Conservation (phyloP, 2,797 vertebrate genomes). For the Gymnothorax javanicus region DNA sequence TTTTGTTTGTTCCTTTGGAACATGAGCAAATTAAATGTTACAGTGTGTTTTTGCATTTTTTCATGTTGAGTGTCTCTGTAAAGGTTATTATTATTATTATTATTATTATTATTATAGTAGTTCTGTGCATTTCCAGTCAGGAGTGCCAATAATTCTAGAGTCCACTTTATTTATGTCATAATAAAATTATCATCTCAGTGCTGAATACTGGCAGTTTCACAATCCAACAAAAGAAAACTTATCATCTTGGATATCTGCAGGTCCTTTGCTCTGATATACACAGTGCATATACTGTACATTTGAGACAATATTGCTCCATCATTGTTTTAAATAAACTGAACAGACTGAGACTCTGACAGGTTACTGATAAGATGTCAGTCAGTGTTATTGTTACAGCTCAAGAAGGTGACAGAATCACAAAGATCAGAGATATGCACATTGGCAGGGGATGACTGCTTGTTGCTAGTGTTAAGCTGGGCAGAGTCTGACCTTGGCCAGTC, state of each 20-base stretch:
- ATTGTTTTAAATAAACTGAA: background rate
- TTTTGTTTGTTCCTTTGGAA: too few species aligned
- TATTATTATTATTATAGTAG: background rate
- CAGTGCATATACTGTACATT: background rate
- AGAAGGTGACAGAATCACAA: background rate
- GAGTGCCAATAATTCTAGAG: background rate
- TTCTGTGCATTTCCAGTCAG: too few species aligned
- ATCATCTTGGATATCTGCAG: background rate
- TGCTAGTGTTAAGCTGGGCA: background rate
- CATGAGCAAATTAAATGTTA: too few species aligned
- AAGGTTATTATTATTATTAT: background rate
- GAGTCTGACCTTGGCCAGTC: background rate
- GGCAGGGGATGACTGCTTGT: conserved; percentile 1
- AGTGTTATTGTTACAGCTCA: background rate
- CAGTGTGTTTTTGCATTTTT: too few species aligned
- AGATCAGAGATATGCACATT: background rate
- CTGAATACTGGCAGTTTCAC: background rate
- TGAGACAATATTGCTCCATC: background rate
- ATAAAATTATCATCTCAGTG: background rate
- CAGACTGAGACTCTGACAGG: background rate
- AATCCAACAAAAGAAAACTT: background rate
- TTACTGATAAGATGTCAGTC: background rate
- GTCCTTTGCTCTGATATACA: too few species aligned
- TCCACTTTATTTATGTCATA: background rate
- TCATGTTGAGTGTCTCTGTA: too few species aligned